Conservation (phyloP, 2,888 invertebrate genomes). For the Celastrina argiolus region DNA sequence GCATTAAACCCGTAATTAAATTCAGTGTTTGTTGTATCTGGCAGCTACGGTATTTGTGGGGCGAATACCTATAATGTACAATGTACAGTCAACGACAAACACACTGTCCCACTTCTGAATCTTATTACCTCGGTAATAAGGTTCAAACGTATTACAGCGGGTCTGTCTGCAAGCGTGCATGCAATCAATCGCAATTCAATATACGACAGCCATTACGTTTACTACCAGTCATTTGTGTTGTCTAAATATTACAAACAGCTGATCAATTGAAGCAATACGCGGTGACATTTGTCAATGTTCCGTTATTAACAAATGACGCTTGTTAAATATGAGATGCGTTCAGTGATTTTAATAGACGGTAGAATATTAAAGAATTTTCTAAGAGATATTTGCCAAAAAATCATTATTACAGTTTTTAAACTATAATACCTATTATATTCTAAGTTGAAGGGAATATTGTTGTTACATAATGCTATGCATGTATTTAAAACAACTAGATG, state of each 20-base stretch:
- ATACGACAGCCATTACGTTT: slow-evolving; percentile 3
- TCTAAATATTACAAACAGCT: slow-evolving; percentile 4
- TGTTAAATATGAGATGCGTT: not conserved
- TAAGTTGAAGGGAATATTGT: too few species aligned
- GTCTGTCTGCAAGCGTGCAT: not conserved
- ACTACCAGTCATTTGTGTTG: slow-evolving; percentile 3
- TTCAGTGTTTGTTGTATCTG: slow-evolving; percentile 6
- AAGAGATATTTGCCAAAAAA: too few species aligned
- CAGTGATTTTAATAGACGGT: not conserved
- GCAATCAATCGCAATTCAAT: slow-evolving; percentile 4
- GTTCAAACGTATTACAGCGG: not conserved
- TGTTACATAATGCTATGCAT: too few species aligned
- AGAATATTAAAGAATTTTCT: not conserved
- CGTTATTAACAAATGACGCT: not conserved
- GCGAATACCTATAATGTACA: not conserved
- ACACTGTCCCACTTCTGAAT: not conserved
- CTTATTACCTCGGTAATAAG: not conserved
- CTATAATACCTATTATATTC: too few species aligned
- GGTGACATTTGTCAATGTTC: not conserved
- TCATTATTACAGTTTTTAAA: too few species aligned
- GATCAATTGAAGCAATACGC: not conserved
- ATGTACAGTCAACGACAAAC: not conserved
- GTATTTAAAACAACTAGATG: too few species aligned
- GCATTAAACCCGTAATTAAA: slow-evolving; percentile 8
- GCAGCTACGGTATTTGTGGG: slow-evolving; percentile 13